Conservation (phyloP, 2,888 invertebrate genomes). For the Criorhina ranunculi region DNA sequence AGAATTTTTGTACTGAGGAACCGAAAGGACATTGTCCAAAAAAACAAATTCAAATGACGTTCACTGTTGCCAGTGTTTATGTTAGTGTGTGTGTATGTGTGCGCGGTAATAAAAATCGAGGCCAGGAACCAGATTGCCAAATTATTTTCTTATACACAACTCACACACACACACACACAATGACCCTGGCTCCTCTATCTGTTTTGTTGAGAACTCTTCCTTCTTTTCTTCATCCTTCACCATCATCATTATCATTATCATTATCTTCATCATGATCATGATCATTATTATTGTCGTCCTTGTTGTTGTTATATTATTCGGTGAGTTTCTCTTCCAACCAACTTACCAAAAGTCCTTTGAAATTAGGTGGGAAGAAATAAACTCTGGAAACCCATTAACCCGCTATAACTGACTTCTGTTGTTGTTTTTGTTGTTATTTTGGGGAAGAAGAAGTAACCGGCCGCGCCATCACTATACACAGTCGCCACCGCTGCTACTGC, state of each 20-base stretch:
- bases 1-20: not conserved
- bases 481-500: not conserved
- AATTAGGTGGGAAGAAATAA: slow-evolving; percentile 73
- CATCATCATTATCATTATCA: not conserved
- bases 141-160: slow-evolving; percentile 32
- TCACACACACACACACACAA: not conserved
- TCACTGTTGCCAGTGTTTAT: too few relatives aligned
- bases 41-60: slow-evolving; percentile 60
- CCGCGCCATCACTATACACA: not conserved
- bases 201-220: slow-evolving; percentile 1
- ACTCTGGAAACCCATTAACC: slow-evolving; percentile 72
- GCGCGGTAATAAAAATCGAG: slow-evolving; percentile 68
- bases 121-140: slow-evolving; percentile 70
- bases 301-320: slow-evolving; percentile 42
- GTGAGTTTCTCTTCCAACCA: slow-evolving; percentile 28
- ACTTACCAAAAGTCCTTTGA: slow-evolving; percentile 29
- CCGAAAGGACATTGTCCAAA: slow-evolving; percentile 60
- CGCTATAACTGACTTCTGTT: slow-evolving; percentile 24
- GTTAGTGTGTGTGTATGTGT: slow-evolving; percentile 24
- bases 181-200: not conserved
- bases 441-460: slow-evolving; percentile 19
- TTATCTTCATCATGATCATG: slow-evolving; percentile 20
- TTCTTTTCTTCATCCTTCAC: not conserved
- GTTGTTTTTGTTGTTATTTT: slow-evolving; percentile 14
- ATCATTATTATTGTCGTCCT: slow-evolving; percentile 6